Percentiles rank a stretch among this genome's conserved stretches.
phyloP scores from a whole-genome alignment of 2,113 vertebrate species.

The Fregetta grallaria region DNA sequence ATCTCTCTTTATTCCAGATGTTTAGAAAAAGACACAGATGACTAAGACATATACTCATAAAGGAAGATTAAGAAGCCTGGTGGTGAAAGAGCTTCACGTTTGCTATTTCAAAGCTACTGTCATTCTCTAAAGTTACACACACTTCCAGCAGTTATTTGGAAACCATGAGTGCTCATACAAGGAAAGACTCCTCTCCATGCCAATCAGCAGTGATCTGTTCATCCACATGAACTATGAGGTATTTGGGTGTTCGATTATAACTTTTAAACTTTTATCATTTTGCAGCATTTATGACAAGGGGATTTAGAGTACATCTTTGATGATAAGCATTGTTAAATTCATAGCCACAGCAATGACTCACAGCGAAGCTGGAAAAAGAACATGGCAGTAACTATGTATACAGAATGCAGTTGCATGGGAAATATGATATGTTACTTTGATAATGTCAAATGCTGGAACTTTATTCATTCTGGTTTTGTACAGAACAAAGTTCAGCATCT shows the following conservation, averaged over 20 bases:
- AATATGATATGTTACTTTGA: neutral
- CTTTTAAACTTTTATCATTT: neutral
- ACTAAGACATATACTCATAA: neutral
- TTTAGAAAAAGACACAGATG: neutral
- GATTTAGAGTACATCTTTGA: neutral
- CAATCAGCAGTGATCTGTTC: neutral
- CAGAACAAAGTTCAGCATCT: neutral
- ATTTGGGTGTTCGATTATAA: neutral
- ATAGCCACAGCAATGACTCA: neutral
- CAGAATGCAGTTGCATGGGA: neutral
- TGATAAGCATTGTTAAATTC: neutral
- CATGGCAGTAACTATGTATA: neutral
- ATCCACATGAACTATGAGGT: neutral
- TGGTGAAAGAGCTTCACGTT: neutral
- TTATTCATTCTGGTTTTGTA: neutral
- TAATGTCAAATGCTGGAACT: neutral
- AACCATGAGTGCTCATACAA: neutral
- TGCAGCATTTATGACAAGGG: neutral
- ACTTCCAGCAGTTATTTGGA: neutral
- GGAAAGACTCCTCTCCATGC: neutral
- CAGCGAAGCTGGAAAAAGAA: neutral
- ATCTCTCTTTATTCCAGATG: neutral
- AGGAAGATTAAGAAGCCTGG: neutral
- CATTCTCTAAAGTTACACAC: neutral
- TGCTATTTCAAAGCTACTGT: neutral